Conservation (phyloP, 2,888 invertebrate genomes). For the Anagyrus pseudococci region DNA sequence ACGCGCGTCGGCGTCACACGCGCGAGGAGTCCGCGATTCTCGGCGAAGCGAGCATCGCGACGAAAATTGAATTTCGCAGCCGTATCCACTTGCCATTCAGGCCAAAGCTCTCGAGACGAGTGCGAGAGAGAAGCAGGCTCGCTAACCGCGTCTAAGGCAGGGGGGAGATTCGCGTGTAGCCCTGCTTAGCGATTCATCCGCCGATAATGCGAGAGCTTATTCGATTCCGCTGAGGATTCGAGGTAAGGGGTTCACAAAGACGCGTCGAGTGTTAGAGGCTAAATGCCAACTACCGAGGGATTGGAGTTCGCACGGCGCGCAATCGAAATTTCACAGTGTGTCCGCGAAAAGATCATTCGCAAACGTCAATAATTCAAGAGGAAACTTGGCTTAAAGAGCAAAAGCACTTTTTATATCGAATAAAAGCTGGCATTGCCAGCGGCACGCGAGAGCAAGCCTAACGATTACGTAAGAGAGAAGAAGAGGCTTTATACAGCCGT, state of each 20-base stretch:
- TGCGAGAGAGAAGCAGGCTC: neutral
- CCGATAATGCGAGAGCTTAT: neutral
- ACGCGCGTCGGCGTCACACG: too few relatives aligned
- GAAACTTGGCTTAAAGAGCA: conserved; percentile 14
- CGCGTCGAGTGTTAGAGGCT: too few relatives aligned
- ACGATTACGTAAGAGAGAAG: too few relatives aligned
- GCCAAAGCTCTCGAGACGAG: too few relatives aligned
- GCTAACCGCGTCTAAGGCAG: neutral
- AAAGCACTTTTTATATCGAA: conserved; percentile 22
- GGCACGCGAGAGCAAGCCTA: too few relatives aligned
- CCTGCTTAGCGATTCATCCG: conserved; percentile 2
- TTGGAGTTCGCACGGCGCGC: too few relatives aligned
- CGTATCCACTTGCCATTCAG: too few relatives aligned
- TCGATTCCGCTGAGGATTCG: conserved; percentile 1
- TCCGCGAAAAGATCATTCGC: too few relatives aligned
- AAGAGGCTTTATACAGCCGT: conserved; percentile 11
- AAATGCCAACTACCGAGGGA: too few relatives aligned
- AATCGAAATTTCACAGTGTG: too few relatives aligned
- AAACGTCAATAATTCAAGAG: conserved; percentile 20
- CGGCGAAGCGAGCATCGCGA: conserved; percentile 24
- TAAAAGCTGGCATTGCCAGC: too few relatives aligned
- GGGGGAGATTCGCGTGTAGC: neutral
- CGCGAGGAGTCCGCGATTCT: neutral
- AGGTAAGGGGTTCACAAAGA: too few relatives aligned
- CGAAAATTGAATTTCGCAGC: conserved; percentile 30